Evolutionary conservation across 2,797 vertebrate genomes (phyloP), one percentile per base, ranked within the genome.

Genomic region (Adrianichthys oophorus): DNA sequence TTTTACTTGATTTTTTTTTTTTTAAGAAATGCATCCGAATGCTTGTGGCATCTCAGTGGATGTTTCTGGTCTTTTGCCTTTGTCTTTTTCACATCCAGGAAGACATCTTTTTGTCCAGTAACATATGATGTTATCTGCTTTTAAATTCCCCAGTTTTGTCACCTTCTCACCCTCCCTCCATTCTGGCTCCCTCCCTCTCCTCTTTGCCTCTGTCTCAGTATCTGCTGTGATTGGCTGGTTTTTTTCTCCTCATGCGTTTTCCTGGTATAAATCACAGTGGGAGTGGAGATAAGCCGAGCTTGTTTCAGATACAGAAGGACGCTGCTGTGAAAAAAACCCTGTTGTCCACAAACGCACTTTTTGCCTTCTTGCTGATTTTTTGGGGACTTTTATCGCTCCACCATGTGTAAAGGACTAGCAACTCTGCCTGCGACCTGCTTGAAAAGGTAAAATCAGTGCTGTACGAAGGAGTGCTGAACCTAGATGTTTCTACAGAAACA

Each of bases 391-490:
- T 86, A 60, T 46, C 47, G 1, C 23, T 68, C 41, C 80, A 91
- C 79, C 81, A 98, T 98, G 96, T 98, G 96, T 83, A 96, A 94
- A 84, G 96, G 96, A 85, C 93, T 97, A 0, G 93, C 94, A 21
- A 93, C 93, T 0, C 93, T 97, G 48, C 95, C 95, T 26, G 94
- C 95, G 41, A 95, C 96, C 68, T 98, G 95, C 90, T 81, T 97
- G 74, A 95, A 93, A 93, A 95, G 96, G 96, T 90, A 73, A 84
- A 85, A 21, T 2, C 6, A 16, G 5, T n/a, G 23, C 21, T 13
- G 4, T 29, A 53, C 50, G 3, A 52, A 8, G 14, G 40, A n/a
- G 12, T 41, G 3, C 44, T 60, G 23, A 14, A n/a, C n/a, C 7
- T 6, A 66, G 14, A 6, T 48, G 1, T 17, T 43, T 40, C 32